Evolutionary conservation across 2,888 invertebrate genomes (phyloP).

Genomic region (Hydriomena furcata): DNA sequence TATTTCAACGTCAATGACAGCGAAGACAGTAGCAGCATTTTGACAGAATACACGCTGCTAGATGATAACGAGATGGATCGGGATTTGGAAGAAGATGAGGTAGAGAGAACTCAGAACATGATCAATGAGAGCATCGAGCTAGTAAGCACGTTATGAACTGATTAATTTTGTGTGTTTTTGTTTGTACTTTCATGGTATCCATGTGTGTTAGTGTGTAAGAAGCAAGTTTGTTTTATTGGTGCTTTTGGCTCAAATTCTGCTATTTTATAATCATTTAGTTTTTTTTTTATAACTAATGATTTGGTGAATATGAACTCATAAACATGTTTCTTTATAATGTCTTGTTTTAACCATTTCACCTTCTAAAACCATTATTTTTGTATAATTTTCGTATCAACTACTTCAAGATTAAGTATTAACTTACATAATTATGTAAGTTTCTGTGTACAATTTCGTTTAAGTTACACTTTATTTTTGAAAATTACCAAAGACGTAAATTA

Average conservation of each 20-base stretch:
- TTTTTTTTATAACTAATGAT: too few species aligned
- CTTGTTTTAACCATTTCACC: too few species aligned
- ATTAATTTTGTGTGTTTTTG: not conserved
- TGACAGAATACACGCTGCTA: slow-evolving; percentile 72
- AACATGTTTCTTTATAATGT: not conserved
- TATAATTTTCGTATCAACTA: too few species aligned
- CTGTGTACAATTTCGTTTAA: slow-evolving; percentile 1
- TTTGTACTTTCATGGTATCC: slow-evolving; percentile 8
- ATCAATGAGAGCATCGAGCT: slow-evolving; percentile 75
- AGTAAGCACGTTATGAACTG: slow-evolving; percentile 71
- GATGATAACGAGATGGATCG: slow-evolving; percentile 60
- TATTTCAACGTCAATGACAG: slow-evolving; percentile 76
- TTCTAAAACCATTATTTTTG: too few species aligned
- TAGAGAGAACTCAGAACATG: slow-evolving; percentile 65
- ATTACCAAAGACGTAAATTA: slow-evolving; percentile 2
- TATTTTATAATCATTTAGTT: too few species aligned
- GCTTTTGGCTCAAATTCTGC: slow-evolving; percentile 5
- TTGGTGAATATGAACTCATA: too few species aligned
- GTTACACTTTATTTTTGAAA: not conserved
- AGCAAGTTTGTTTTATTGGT: not conserved
- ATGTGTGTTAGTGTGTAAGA: not conserved
- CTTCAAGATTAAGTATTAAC: too few species aligned
- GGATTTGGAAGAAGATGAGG: slow-evolving; percentile 49
- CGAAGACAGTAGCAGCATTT: slow-evolving; percentile 74
- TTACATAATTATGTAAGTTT: too few species aligned